A percentile compares a stretch with the other conserved stretches of the same genome.
phyloP scores from a whole-genome alignment of 2,888 invertebrate species.

The Drosophila anomalipes region DNA sequence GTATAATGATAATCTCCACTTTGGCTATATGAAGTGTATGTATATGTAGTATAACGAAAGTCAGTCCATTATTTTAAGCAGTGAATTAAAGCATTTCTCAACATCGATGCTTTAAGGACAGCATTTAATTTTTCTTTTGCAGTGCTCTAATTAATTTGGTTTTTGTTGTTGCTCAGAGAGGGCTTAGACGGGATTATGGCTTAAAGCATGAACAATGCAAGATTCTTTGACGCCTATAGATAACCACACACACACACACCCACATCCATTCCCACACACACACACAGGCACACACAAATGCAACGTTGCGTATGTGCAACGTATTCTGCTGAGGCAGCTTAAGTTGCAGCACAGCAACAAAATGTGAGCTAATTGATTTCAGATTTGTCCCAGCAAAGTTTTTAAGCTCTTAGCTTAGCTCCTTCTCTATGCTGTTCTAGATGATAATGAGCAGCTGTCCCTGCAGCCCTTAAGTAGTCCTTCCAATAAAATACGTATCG shows the following conservation, averaged over 20 bases:
- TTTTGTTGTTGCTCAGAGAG: slow-evolving; percentile 13
- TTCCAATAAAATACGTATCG: slow-evolving; percentile 16
- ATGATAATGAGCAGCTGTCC: slow-evolving; percentile 36
- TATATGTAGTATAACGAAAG: neutral
- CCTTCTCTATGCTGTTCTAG: slow-evolving; percentile 11
- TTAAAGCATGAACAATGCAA: slow-evolving; percentile 43
- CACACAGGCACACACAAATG: neutral
- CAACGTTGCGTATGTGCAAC: slow-evolving; percentile 9
- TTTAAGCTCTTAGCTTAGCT: slow-evolving; percentile 38
- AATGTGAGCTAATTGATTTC: slow-evolving; percentile 55
- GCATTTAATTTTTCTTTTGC: slow-evolving; percentile 7
- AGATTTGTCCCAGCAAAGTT: slow-evolving; percentile 25
- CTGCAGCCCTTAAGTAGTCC: slow-evolving; percentile 9
- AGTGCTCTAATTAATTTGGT: slow-evolving; percentile 21
- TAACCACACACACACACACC: neutral
- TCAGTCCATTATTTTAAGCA: neutral
- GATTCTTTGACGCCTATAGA: slow-evolving; percentile 38
- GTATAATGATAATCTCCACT: neutral
- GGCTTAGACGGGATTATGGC: slow-evolving; percentile 48
- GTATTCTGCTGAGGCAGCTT: slow-evolving; percentile 25
- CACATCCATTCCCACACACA: neutral
- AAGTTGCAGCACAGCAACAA: slow-evolving; percentile 23
- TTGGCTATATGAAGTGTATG: neutral
- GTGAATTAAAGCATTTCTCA: neutral
- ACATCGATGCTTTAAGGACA: neutral